Base-by-base conservation (phyloP, 2,888 invertebrate genomes). In the Chrysopilus asiliformis region DNA sequence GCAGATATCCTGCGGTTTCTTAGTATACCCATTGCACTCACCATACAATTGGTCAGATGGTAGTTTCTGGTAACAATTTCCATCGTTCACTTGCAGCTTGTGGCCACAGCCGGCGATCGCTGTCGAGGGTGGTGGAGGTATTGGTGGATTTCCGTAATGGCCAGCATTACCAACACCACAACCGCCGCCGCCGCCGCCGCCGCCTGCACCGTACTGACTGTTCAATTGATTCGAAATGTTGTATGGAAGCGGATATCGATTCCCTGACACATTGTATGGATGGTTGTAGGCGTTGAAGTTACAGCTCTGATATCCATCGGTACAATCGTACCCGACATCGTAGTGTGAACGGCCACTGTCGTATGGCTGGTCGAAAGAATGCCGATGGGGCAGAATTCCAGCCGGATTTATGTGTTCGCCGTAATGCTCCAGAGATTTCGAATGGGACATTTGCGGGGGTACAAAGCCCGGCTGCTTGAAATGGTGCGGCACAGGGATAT, bases 301-400 rank as follows among this genome's bases (percentile, higher is more conserved):
- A 15, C 40, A 38, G 33, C 36, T 40, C 34, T 40, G 38, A 22
- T 36, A 34, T 8, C 53, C 57, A 32, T 62, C 64, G 25, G 58
- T 45, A 35, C 57, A 60, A 45, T 63, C 62, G 41, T 57, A 62
- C 3, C 55, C 53, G 9, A 53, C 44, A 41, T 60, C 60, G 44
- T 59, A 61, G 10, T 57, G 41, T 36, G 58, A 45, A 10, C 45
- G 43, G 10, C 42, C 43, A 25, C 47, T 49, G 38, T 53, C 50
- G 26, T 54, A 55, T 25, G 60, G 61, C 41, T 63, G 61, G 45
- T 63, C 64, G 29, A 64, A 60, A 2, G 64, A 63, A 41, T 61
- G 59, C 2, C 63, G 57, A 45, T 60, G 61, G 4, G 58, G 56
- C 38, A 58, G 40, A 22, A 34, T 18, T 16, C 33, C 28, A 14